A percentile compares a stretch with the other conserved stretches of the same genome.
These are phyloP conservation scores for Arctia plantaginis DNA, from an alignment of 2,888 invertebrate species.

Conservation along the genomic window DNA sequence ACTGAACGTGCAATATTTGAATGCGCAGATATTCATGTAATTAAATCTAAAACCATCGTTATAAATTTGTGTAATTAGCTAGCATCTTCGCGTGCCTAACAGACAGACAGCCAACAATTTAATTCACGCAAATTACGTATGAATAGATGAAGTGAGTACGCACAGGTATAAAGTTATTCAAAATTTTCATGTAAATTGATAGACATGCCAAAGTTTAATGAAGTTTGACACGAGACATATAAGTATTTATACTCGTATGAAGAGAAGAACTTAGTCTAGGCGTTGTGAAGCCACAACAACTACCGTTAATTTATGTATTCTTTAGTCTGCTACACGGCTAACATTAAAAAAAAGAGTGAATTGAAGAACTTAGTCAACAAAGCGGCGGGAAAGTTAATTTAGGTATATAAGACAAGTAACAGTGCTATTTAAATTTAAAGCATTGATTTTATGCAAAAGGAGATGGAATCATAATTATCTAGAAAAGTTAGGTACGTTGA, in stretches of 20 bases:
- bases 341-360: neutral
- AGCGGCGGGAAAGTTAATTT: neutral
- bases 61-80: neutral
- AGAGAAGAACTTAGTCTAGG: neutral
- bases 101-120: constrained; percentile 5
- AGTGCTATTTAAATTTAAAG: neutral
- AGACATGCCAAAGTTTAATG: constrained; percentile 41
- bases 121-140: constrained; percentile 7
- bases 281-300: neutral
- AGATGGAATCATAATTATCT: neutral
- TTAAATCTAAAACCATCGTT: neutral
- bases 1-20: neutral
- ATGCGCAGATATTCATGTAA: neutral
- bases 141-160: constrained; percentile 7
- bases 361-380: neutral
- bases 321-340: neutral
- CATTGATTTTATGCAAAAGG: neutral
- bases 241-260: constrained; percentile 5
- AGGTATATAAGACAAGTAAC: neutral
- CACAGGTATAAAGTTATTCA: constrained; percentile 8
- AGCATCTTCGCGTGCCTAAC: neutral
- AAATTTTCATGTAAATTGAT: constrained; percentile 47
- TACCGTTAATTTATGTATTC: neutral
- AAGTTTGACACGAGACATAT: constrained; percentile 27
- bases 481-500: neutral